Conservation (phyloP, 2,888 invertebrate genomes). For the Nudaria mundana region DNA sequence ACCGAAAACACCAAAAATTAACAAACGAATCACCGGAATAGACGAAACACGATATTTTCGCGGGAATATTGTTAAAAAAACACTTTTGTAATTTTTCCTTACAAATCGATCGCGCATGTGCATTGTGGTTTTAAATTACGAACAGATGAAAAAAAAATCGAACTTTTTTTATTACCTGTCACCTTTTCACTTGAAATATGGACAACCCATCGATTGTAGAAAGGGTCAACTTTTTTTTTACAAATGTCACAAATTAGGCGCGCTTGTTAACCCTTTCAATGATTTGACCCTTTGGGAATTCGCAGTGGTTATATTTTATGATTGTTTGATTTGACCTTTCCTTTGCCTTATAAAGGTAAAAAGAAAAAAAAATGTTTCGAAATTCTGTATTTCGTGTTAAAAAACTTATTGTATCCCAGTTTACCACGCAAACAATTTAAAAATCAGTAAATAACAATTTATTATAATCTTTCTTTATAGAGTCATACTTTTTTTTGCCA, state of each 20-base stretch:
- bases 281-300: constrained; percentile 36
- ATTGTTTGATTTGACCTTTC: constrained; percentile 29
- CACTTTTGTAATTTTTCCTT: constrained; percentile 58
- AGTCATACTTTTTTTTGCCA: too few species aligned
- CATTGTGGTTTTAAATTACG: constrained; percentile 67
- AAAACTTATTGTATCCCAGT: too few species aligned
- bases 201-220: constrained; percentile 60
- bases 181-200: constrained; percentile 55
- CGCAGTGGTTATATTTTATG: constrained; percentile 12
- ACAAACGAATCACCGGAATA: constrained; percentile 30
- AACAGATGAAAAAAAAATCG: constrained; percentile 37
- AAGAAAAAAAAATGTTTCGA: too few species aligned
- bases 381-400: too few species aligned
- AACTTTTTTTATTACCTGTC: constrained; percentile 54
- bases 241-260: constrained; percentile 44
- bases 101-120: constrained; percentile 64
- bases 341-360: too few species aligned
- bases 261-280: constrained; percentile 55
- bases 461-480: too few species aligned
- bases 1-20: constrained; percentile 50
- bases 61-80: constrained; percentile 64
- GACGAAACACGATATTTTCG: constrained; percentile 74
- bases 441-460: too few species aligned
- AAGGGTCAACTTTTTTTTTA: constrained; percentile 64
- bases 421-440: too few species aligned